These are phyloP conservation scores for Hermetia illucens DNA, from an alignment of 1,140 invertebrate species.

Conservation along the genomic window DNA sequence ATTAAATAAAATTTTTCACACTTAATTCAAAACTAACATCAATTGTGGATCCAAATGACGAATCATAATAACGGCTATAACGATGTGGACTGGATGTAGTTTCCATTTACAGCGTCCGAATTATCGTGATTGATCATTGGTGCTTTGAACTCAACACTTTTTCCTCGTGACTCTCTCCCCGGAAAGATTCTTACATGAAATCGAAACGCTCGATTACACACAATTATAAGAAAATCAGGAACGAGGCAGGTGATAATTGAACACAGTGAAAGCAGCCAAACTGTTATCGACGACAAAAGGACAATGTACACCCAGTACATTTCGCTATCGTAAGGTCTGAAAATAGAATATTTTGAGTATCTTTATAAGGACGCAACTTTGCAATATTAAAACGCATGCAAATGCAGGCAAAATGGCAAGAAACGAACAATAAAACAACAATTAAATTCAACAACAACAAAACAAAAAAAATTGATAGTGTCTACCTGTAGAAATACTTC, in stretches of 20 bases:
- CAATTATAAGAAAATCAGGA: conserved; percentile 48
- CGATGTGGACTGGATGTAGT: too few relatives aligned
- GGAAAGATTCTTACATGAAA: too few relatives aligned
- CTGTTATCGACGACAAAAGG: conserved; percentile 38
- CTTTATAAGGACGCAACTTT: conserved; percentile 5
- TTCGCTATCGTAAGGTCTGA: conserved; percentile 41
- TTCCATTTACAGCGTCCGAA: too few relatives aligned
- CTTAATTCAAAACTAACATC: too few relatives aligned
- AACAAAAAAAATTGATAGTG: neutral
- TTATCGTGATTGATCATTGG: too few relatives aligned
- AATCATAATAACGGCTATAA: too few relatives aligned
- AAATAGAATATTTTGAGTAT: conserved; percentile 10
- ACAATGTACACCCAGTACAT: conserved; percentile 45
- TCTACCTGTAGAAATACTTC: too few relatives aligned
- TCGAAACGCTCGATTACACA: too few relatives aligned
- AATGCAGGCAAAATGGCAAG: conserved; percentile 2
- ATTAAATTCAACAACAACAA: neutral
- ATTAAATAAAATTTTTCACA: too few relatives aligned
- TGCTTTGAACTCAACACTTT: too few relatives aligned
- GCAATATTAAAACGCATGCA: conserved; percentile 4
- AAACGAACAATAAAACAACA: neutral
- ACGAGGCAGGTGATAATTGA: conserved; percentile 38
- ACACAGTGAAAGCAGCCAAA: conserved; percentile 45
- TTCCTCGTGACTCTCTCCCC: too few relatives aligned
- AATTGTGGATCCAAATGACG: too few relatives aligned